Conservation (phyloP, 1,140 invertebrate species). For the Pentalonia nigronervosa region DNA sequence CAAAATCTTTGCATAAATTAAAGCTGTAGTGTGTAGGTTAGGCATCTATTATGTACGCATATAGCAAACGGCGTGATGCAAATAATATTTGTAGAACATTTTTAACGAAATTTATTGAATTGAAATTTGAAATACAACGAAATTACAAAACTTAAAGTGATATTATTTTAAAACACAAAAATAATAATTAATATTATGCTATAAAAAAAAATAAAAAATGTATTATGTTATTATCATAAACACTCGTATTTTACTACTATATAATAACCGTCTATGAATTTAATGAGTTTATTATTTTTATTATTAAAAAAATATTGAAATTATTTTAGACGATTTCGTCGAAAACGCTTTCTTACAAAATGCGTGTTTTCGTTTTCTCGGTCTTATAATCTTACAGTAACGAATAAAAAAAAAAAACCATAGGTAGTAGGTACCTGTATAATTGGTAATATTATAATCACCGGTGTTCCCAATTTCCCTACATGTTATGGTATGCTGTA, state of each 20-base stretch:
- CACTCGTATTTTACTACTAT: too few species aligned
- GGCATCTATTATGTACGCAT: neutral
- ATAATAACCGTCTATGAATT: neutral
- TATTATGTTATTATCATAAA: neutral
- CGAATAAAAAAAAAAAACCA: neutral
- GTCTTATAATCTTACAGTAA: neutral
- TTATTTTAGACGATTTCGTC: slow-evolving; percentile 12
- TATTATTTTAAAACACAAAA: neutral
- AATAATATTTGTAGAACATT: neutral
- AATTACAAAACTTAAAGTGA: neutral
- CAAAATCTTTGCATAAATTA: neutral
- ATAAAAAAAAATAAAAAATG: neutral
- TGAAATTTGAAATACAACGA: neutral
- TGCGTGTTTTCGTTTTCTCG: neutral
- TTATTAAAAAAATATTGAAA: neutral
- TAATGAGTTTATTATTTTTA: neutral
- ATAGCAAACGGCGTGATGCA: neutral
- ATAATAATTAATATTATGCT: neutral
- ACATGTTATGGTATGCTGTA: neutral
- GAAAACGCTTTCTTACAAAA: neutral
- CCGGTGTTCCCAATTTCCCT: neutral
- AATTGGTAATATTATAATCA: neutral
- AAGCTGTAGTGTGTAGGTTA: neutral
- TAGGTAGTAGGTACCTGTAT: neutral
- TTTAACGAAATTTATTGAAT: neutral